Percentiles rank a stretch among this genome's conserved stretches.
Conservation (phyloP, 2,888 invertebrate genomes). For the Drosophila neotestacea region DNA sequence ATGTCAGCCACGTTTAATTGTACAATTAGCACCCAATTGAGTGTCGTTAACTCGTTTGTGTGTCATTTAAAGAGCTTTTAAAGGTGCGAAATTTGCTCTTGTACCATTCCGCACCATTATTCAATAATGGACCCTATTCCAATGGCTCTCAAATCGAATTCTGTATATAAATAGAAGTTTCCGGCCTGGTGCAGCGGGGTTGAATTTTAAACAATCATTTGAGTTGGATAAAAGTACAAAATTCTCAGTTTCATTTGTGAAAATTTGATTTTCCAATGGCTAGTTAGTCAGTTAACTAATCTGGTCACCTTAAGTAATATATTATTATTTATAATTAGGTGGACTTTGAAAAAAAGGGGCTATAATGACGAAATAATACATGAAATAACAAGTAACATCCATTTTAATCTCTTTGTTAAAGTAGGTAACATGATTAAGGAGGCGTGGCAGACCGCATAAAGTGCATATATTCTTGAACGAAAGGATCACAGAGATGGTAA, state of each 20-base stretch:
- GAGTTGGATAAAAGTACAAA: not conserved
- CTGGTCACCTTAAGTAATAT: too few species aligned
- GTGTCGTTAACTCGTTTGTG: conserved; percentile 76
- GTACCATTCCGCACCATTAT: not conserved
- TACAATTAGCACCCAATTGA: conserved; percentile 82
- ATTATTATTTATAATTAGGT: too few species aligned
- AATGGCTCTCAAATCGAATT: conserved; percentile 2
- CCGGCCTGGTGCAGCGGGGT: not conserved
- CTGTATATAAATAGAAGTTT: not conserved
- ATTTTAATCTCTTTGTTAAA: too few species aligned
- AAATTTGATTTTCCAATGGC: not conserved
- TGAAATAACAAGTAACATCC: too few species aligned
- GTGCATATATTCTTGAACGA: too few species aligned
- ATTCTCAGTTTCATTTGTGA: not conserved
- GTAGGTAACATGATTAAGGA: too few species aligned
- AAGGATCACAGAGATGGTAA: too few species aligned
- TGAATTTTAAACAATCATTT: not conserved
- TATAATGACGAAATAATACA: too few species aligned
- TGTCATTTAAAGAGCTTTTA: conserved; percentile 57
- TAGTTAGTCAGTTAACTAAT: too few species aligned
- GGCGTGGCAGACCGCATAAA: too few species aligned
- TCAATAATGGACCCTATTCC: conserved; percentile 6
- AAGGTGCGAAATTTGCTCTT: conserved; percentile 66
- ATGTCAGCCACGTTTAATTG: conserved; percentile 69
- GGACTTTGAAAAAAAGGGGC: too few species aligned